Evolutionary conservation across 2,113 vertebrate genomes (phyloP).

Genomic region (Heterotis niloticus): DNA sequence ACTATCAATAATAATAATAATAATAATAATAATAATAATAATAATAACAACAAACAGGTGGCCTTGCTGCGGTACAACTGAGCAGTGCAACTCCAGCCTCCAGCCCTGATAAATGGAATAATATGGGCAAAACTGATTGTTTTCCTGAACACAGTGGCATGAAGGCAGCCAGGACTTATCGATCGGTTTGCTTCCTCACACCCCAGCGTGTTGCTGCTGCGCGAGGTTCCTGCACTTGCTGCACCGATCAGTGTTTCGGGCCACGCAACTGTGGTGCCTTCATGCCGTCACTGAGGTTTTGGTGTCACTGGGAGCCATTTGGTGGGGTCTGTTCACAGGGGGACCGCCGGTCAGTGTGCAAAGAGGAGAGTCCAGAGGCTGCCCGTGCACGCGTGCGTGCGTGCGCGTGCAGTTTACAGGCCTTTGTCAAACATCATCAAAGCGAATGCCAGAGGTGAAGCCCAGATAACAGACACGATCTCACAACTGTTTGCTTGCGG

Average conservation of each 20-base stretch:
- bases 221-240: background rate
- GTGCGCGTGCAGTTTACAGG: background rate
- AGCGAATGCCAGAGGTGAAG: background rate
- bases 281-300: constrained; percentile 63
- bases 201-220: constrained; percentile 8
- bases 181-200: background rate
- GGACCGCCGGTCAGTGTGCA: background rate
- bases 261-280: constrained; percentile 24
- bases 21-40: background rate
- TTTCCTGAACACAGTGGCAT: background rate
- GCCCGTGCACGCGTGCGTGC: background rate
- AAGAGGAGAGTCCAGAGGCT: background rate
- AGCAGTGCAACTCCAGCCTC: no score
- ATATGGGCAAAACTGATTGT: background rate
- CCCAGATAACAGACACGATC: no score
- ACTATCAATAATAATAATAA: no score
- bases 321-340: constrained; percentile 34
- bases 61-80: no score
- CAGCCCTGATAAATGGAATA: background rate
- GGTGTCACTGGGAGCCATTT: constrained; percentile 50
- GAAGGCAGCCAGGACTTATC: background rate
- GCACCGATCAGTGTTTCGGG: constrained; percentile 27
- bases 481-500: no score
- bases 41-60: no score
- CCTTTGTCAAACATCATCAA: background rate